Conservation (phyloP, 2,797 vertebrate species). For the Artibeus jamaicensis region DNA sequence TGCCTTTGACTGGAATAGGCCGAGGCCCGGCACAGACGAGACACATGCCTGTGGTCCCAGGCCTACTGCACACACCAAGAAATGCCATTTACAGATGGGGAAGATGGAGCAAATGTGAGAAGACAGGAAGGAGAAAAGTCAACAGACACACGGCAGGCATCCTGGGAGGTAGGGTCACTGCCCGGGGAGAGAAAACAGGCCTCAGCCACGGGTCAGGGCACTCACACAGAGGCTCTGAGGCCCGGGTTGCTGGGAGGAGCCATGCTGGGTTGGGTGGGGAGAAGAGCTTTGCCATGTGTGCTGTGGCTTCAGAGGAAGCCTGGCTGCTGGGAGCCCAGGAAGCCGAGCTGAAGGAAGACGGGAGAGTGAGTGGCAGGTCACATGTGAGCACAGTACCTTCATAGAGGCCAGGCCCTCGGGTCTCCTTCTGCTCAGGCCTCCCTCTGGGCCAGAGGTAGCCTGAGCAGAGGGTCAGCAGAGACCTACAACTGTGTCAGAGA, state of each 20-base stretch:
- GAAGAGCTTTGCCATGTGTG: neutral
- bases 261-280: rapidly evolving
- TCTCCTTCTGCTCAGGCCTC: neutral
- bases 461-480: neutral
- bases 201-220: conserved; percentile 57
- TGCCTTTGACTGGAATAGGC: neutral
- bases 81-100: conserved; percentile 68
- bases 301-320: neutral
- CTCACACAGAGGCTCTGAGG: conserved; percentile 73
- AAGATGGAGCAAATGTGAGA: conserved; percentile 70
- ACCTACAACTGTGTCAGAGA: neutral
- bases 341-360: neutral
- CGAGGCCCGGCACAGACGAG: conserved; percentile 51
- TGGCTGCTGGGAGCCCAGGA: neutral
- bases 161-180: conserved; percentile 76
- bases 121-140: conserved; percentile 64
- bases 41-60: conserved; percentile 73
- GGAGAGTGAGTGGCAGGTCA: neutral
- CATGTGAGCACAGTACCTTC: neutral
- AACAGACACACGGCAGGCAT: conserved; percentile 73
- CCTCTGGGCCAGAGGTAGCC: neutral
- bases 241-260: neutral
- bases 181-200: conserved; percentile 74
- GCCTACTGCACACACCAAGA: conserved; percentile 58
- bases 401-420: neutral